Evolutionary conservation across 2,113 vertebrate species (phyloP).

Genomic region (Riparia riparia): DNA sequence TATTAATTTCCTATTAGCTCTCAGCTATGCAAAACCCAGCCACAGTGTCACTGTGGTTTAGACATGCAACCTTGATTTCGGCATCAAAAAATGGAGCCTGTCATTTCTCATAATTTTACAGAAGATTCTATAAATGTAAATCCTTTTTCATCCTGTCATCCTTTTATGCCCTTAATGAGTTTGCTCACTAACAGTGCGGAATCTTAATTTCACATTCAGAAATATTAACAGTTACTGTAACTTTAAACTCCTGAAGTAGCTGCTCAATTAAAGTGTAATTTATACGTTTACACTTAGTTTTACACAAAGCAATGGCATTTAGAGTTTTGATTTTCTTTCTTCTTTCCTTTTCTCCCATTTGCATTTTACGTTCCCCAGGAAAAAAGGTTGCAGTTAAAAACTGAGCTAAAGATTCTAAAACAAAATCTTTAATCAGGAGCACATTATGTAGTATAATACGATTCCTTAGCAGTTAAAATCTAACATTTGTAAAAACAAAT

Average conservation of each 20-base stretch:
- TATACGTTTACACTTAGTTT: conserved; percentile 32
- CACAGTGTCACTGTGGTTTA: conserved; percentile 70
- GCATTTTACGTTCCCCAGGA: background rate
- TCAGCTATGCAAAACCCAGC: conserved; percentile 71
- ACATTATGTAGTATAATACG: conserved; percentile 10
- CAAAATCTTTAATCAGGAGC: conserved; percentile 45
- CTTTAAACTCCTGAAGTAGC: conserved; percentile 66
- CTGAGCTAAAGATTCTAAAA: background rate
- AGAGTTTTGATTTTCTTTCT: background rate
- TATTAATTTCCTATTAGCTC: conserved; percentile 82
- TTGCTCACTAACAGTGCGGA: conserved; percentile 74
- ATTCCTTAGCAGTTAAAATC: conserved; percentile 46
- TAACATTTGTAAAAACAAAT: conserved; percentile 68
- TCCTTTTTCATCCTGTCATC: conserved; percentile 79
- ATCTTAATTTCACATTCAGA: conserved; percentile 78
- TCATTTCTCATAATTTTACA: conserved; percentile 80
- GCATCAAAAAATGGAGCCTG: conserved; percentile 77
- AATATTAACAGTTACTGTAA: conserved; percentile 75
- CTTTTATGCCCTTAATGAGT: conserved; percentile 82
- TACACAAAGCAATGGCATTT: conserved; percentile 28
- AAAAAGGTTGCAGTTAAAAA: background rate
- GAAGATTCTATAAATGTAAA: conserved; percentile 79
- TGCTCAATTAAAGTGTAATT: conserved; percentile 70
- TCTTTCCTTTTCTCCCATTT: background rate
- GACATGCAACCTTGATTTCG: conserved; percentile 72